Base-by-base conservation (phyloP, 2,888 invertebrate genomes). In the Chydorus sphaericus region DNA sequence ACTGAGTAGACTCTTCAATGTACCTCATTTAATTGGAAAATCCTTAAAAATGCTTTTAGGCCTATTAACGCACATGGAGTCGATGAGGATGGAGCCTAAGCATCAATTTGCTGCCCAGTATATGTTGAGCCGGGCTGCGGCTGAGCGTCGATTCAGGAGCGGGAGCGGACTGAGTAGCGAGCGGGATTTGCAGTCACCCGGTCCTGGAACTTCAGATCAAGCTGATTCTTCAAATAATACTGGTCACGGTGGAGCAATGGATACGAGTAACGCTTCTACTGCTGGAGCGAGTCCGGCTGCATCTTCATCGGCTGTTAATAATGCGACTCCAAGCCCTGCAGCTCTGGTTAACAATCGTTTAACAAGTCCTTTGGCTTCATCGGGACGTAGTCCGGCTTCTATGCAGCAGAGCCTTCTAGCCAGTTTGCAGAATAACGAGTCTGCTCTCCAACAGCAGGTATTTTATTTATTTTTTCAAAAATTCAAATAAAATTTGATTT, bases 1-100 rank as follows among this genome's bases (percentile, higher is more conserved):
- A n/a, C n/a, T n/a, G n/a, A n/a, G n/a, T n/a, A n/a, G n/a, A n/a
- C n/a, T n/a, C n/a, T n/a, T n/a, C n/a, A n/a, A n/a, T n/a, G n/a
- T n/a, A n/a, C n/a, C n/a, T n/a, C n/a, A n/a, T n/a, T n/a, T n/a
- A n/a, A n/a, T n/a, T n/a, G n/a, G n/a, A n/a, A n/a, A n/a, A n/a
- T n/a, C n/a, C n/a, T n/a, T n/a, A n/a, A n/a, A n/a, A n/a, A n/a
- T n/a, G n/a, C n/a, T 73, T 76, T 29, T 74, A 92, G 92, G 91
- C 66, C 78, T 92, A 30, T 77, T 92, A 58, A 86, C 87, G 58
- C 92, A 92, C 69, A 91, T 92, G 91, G 91, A 92, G 66, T 90
- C 91, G 69, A 91, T 92, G 91, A 79, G 91, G 66, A 91, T 91
- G 90, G 91, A 92, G 70, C 90, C 91, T 0, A 92, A 92, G 70